phyloP scores from a whole-genome alignment of 2,113 vertebrate genomes.

The Naja naja region DNA sequence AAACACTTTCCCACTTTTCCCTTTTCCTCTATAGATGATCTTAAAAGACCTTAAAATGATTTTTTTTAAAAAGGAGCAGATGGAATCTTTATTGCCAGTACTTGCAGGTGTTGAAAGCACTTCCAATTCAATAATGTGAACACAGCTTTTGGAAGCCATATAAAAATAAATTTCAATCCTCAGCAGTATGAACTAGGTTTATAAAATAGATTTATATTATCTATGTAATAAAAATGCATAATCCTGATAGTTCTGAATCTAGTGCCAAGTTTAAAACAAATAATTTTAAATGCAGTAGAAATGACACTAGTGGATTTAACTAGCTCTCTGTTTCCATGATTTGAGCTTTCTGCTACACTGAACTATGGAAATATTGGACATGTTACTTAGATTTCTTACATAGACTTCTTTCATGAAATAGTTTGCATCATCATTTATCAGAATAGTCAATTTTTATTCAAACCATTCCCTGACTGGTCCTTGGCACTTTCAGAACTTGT shows the following conservation, averaged over 20 bases:
- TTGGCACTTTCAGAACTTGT: neutral
- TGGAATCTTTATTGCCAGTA: neutral
- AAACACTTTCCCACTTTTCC: neutral
- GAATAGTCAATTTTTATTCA: neutral
- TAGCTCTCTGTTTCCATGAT: neutral
- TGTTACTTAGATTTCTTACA: neutral
- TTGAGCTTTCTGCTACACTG: neutral
- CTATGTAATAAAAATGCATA: neutral
- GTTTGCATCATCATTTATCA: neutral
- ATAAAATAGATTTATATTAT: neutral
- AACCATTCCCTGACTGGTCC: neutral
- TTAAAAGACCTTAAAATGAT: neutral
- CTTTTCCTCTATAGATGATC: neutral
- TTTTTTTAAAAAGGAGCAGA: neutral
- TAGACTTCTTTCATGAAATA: neutral
- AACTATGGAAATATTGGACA: neutral
- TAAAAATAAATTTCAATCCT: neutral
- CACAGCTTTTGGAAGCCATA: neutral
- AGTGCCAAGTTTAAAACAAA: neutral
- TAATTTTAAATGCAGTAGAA: neutral
- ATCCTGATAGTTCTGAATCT: neutral
- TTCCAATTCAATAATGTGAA: neutral
- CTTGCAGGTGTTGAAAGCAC: neutral
- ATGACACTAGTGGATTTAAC: neutral
- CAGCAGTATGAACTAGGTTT: neutral